Conservation (phyloP, 2,113 vertebrate genomes). For the Aptenodytes patagonicus region DNA sequence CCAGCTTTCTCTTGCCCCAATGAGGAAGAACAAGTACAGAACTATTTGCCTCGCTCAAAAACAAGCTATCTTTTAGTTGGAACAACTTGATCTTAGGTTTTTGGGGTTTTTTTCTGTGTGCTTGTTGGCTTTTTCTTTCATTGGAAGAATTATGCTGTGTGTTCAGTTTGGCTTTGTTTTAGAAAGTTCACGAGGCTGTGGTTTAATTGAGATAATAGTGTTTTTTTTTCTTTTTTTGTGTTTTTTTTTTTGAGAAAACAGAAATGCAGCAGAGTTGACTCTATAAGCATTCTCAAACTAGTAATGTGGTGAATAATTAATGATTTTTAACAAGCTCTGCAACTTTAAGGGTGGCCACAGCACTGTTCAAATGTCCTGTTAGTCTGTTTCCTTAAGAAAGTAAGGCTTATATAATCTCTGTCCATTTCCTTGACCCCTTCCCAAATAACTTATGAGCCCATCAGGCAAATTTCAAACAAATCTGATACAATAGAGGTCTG, state of each 20-base stretch:
- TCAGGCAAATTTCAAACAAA: neutral
- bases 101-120: neutral
- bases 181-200: no score
- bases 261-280: neutral
- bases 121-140: neutral
- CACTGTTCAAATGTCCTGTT: neutral
- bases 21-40: neutral
- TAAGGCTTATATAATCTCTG: neutral
- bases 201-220: no score
- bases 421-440: neutral
- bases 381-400: neutral
- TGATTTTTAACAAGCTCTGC: neutral
- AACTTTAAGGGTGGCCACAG: neutral
- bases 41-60: neutral
- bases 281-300: neutral
- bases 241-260: no score
- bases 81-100: neutral
- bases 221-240: no score
- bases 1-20: neutral
- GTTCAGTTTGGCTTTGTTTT: neutral
- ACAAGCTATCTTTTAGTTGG: neutral
- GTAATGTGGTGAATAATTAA: neutral
- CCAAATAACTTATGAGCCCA: neutral
- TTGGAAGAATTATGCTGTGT: neutral
- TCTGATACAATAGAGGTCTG: neutral